phyloP scores from a whole-genome alignment of 2,797 vertebrate species.

The Scolopax rusticola region DNA sequence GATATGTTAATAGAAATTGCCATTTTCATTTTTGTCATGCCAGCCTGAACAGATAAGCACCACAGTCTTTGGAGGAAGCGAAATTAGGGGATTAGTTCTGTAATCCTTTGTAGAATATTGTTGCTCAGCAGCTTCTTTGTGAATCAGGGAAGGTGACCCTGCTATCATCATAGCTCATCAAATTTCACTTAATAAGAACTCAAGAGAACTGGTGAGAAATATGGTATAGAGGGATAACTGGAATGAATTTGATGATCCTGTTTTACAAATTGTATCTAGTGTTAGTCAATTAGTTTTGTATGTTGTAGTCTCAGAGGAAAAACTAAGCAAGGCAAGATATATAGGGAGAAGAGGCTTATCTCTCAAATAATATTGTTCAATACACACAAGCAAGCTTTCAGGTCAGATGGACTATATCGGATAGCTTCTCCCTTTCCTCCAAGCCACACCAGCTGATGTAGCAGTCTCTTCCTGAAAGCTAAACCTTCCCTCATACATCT shows the following conservation, averaged over 20 bases:
- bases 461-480: not conserved
- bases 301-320: not conserved
- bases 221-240: not conserved
- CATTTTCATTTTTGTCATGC: constrained; percentile 27
- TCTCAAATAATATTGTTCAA: not conserved
- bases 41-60: constrained; percentile 22
- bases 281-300: constrained; percentile 6
- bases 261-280: not conserved
- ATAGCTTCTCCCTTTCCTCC: not conserved
- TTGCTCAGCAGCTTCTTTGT: constrained; percentile 21
- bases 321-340: not conserved
- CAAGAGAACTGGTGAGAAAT: constrained; percentile 16
- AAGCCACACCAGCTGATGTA: not conserved
- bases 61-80: not conserved
- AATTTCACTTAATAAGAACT: constrained; percentile 49
- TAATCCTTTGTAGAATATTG: constrained; percentile 23
- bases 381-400: not conserved
- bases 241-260: not conserved
- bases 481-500: not conserved
- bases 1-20: not conserved
- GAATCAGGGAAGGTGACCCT: constrained; percentile 14
- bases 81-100: constrained; percentile 36
- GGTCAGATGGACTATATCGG: not conserved
- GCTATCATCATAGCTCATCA: constrained; percentile 35
- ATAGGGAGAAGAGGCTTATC: not conserved